Conservation (phyloP, 2,888 invertebrate species). For the Margaritifera margaritifera region DNA sequence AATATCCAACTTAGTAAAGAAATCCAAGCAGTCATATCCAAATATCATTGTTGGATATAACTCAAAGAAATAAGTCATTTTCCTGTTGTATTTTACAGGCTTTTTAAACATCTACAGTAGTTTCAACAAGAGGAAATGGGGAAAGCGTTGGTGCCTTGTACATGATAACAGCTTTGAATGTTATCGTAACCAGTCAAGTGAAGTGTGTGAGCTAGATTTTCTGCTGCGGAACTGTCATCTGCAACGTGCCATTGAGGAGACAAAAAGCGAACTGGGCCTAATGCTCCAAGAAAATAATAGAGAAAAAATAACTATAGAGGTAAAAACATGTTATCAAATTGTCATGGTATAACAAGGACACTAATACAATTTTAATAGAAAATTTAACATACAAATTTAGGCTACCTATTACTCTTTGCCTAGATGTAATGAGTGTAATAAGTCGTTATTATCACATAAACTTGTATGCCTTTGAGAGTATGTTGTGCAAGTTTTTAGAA, state of each 20-base stretch:
- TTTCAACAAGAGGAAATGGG: constrained; percentile 62
- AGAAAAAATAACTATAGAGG: constrained; percentile 66
- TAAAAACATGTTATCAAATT: constrained; percentile 18
- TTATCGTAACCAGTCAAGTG: constrained; percentile 47
- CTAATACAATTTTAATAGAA: not conserved
- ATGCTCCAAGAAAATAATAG: constrained; percentile 53
- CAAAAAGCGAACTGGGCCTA: constrained; percentile 59
- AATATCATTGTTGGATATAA: not conserved
- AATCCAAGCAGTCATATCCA: not conserved
- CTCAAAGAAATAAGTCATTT: not conserved
- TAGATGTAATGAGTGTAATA: too few relatives aligned
- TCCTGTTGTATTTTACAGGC: constrained; percentile 36
- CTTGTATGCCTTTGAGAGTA: too few relatives aligned
- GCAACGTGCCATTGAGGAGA: constrained; percentile 54
- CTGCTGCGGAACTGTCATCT: constrained; percentile 51
- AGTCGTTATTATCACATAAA: too few relatives aligned
- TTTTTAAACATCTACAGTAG: constrained; percentile 61
- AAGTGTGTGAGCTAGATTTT: constrained; percentile 58
- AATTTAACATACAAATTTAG: too few relatives aligned
- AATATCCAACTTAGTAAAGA: constrained; percentile 4
- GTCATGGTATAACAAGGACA: not conserved
- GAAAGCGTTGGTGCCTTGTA: constrained; percentile 61
- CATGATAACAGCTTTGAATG: constrained; percentile 61
- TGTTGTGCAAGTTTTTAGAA: too few relatives aligned
- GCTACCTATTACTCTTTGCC: too few relatives aligned